Evolutionary conservation across 2,797 vertebrate genomes (phyloP), one percentile per base, ranked within the genome.

Genomic region (Macropus fuliginosus): DNA sequence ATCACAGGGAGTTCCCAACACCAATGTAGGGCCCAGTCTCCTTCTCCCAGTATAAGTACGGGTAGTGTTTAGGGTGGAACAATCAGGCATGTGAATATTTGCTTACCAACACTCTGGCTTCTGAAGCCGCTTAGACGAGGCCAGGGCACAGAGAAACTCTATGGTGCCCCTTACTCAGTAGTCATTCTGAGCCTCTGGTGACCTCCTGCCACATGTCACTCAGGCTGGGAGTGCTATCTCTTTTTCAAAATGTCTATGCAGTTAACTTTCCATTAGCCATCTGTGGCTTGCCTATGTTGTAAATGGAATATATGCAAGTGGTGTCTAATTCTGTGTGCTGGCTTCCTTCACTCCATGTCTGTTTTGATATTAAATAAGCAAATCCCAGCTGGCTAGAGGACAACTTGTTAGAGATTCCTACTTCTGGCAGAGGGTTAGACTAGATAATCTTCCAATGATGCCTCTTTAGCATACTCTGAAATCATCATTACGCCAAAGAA

Each of bases 401-500:
- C 40, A 40, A 27, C 74, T 40, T 81, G 74, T 10, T 1, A 46
- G 66, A n/a, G 62, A 74, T 74, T 27, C 66, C 66, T 81, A 24
- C 66, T 81, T 81, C 66, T 81, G 66, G 66, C 18, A 81, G 6
- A 21, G 8, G 2, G 2, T 21, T 74, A 74, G 66, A 74, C 34
- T 74, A 40, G 34, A 74, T 21, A n/a, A 74, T n/a, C 16, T 74
- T 40, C 66, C n/a, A 21, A 24, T 40, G 6, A 6, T 46, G 74
- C 40, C 8, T 46, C 46, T 81, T 46, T 46, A 81, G 21, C 40
- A 87, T 11, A 50, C 74, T 81, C 18, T 27, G 21, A 46, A 50
- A 90, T 90, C 31, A 93, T 54, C 93, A 89, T 18, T 91, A 93
- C 95, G 92, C 92, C 91, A 91, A 87, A 91, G 56, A 93, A 96